phyloP scores from a whole-genome alignment of 2,888 invertebrate genomes.

The Tenthredo livida region DNA sequence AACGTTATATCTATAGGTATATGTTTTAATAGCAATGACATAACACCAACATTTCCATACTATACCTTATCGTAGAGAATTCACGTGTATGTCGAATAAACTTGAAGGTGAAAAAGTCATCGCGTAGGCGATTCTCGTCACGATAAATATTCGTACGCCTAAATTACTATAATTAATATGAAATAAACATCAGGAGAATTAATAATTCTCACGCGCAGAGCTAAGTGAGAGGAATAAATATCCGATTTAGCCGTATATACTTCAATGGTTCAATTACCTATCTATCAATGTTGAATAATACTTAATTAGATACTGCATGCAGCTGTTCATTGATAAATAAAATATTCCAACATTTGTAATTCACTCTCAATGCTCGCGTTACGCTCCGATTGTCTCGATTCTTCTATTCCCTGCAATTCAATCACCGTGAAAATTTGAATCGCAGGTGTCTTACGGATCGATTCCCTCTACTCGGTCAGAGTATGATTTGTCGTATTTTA shows the following conservation, averaged over 20 bases:
- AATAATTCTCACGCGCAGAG: background rate
- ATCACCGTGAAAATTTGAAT: constrained; percentile 22
- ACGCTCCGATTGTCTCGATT: constrained; percentile 40
- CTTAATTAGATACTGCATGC: background rate
- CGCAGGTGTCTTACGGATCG: constrained; percentile 11
- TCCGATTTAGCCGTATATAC: background rate
- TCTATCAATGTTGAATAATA: constrained; percentile 19
- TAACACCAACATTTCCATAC: background rate
- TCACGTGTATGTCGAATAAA: background rate
- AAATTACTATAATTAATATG: constrained; percentile 9
- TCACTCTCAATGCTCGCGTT: constrained; percentile 28
- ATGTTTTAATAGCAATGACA: constrained; percentile 29
- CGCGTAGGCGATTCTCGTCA: constrained; percentile 5
- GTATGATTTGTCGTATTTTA: background rate
- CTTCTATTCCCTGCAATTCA: background rate
- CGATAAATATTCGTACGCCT: background rate
- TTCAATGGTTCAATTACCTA: background rate
- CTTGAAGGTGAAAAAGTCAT: constrained; percentile 38
- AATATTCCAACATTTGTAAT: background rate
- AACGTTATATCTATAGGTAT: background rate
- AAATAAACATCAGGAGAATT: background rate
- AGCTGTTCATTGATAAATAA: constrained; percentile 39
- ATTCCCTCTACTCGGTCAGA: background rate
- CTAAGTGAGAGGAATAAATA: background rate
- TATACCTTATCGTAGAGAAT: background rate